Percentiles rank a stretch among this genome's conserved stretches.
These are phyloP conservation scores for Alviniconcha strummeri DNA, from an alignment of 2,888 invertebrate species.

Conservation along the genomic window DNA sequence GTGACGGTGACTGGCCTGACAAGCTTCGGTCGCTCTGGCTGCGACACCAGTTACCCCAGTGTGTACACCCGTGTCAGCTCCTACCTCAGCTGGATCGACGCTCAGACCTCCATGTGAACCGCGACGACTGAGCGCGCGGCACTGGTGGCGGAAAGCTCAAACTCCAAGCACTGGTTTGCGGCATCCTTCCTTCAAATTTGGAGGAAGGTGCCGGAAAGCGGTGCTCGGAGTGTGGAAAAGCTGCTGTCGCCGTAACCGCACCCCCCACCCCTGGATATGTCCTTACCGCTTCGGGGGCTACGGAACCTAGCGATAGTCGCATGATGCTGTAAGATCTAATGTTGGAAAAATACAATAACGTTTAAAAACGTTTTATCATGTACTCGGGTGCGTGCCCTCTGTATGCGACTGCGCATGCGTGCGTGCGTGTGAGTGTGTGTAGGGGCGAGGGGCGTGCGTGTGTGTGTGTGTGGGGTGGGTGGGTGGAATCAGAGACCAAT, in stretches of 20 bases:
- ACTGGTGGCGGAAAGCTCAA: not conserved
- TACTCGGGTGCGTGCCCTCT: not conserved
- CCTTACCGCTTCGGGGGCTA: too few relatives aligned
- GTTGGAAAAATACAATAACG: too few relatives aligned
- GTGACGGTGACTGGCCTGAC: conserved; percentile 27
- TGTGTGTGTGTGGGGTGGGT: not conserved
- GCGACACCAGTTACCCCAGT: conserved; percentile 25
- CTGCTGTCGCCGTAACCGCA: too few relatives aligned
- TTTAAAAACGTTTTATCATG: not conserved
- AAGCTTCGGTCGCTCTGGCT: conserved; percentile 29
- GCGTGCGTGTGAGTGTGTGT: not conserved
- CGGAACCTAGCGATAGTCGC: too few relatives aligned
- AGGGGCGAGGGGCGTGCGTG: not conserved
- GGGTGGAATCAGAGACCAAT: not conserved
- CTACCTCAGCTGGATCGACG: conserved; percentile 24
- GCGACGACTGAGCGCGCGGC: not conserved
- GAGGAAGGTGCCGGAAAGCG: too few relatives aligned
- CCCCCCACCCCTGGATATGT: too few relatives aligned
- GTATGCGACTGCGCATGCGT: not conserved
- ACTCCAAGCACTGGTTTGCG: too few relatives aligned
- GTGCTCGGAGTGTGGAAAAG: too few relatives aligned
- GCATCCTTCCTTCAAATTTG: too few relatives aligned
- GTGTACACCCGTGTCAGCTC: conserved; percentile 32
- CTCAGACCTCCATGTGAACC: not conserved
- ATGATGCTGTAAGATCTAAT: too few relatives aligned